A percentile compares a stretch with the other conserved stretches of the same genome.
Conservation (phyloP, 2,888 invertebrate species). For the Synergus umbraculus region DNA sequence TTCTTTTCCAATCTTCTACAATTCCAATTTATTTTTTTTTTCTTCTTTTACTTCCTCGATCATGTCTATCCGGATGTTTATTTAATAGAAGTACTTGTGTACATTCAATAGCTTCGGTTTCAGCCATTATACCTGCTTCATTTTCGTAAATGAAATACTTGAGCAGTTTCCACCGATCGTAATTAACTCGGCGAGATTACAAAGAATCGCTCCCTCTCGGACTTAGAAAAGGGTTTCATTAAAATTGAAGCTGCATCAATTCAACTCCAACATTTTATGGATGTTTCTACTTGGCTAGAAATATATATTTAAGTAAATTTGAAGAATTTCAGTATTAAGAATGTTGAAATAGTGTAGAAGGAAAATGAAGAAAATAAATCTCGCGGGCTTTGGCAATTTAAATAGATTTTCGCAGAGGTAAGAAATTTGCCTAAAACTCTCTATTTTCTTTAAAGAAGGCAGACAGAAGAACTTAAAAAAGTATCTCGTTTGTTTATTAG, state of each 20-base stretch:
- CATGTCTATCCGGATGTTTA: slow-evolving; percentile 1
- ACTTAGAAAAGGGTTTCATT: not conserved
- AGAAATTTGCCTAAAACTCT: slow-evolving; percentile 15
- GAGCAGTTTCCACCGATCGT: slow-evolving; percentile 1
- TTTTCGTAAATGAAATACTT: slow-evolving; percentile 14
- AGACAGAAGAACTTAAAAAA: slow-evolving; percentile 24
- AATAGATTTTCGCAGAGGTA: slow-evolving; percentile 7
- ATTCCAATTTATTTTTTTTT: not conserved
- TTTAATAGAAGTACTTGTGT: slow-evolving; percentile 33
- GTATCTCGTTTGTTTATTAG: slow-evolving; percentile 35
- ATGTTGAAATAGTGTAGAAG: not conserved
- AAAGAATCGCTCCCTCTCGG: too few relatives aligned
- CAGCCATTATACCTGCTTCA: slow-evolving; percentile 21
- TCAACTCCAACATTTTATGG: not conserved
- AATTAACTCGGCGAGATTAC: slow-evolving; percentile 18
- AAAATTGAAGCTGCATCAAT: not conserved
- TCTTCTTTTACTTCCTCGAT: not conserved
- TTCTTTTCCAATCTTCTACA: not conserved
- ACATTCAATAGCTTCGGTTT: slow-evolving; percentile 32
- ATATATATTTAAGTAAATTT: not conserved
- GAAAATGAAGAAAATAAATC: not conserved
- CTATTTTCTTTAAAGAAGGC: not conserved
- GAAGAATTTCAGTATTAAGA: not conserved
- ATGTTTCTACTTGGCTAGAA: not conserved
- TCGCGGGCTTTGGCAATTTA: not conserved